A percentile compares a stretch with the other conserved stretches of the same genome.
phyloP scores from a whole-genome alignment of 35 echinoderm and acorn worm species.

The Ophioderma brevispina region DNA sequence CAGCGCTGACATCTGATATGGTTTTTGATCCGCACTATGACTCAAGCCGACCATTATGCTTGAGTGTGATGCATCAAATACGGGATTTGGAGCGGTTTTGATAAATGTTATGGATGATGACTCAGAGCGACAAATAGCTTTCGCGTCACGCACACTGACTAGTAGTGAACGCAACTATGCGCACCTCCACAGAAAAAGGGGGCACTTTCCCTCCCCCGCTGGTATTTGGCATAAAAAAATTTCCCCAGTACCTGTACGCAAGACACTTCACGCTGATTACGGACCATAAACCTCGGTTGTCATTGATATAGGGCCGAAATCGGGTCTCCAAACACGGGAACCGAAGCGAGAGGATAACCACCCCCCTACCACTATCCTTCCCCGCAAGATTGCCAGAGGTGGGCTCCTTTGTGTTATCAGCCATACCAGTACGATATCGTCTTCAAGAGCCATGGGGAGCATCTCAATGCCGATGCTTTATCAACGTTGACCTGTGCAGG shows the following conservation, averaged over 20 bases:
- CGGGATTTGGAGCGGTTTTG: slow-evolving; percentile 60
- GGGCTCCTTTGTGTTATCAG: slow-evolving; percentile 80
- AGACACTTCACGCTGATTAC: slow-evolving; percentile 40
- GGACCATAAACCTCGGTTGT: slow-evolving; percentile 53
- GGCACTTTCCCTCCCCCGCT: no score
- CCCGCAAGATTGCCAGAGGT: slow-evolving; percentile 77
- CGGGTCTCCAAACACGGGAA: no score
- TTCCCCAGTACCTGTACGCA: slow-evolving; percentile 16
- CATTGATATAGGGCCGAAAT: slow-evolving; percentile 56
- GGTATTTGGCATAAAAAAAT: slow-evolving; percentile 22
- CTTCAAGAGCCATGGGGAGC: slow-evolving; percentile 51
- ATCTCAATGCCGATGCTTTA: slow-evolving; percentile 54
- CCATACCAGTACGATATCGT: slow-evolving; percentile 70
- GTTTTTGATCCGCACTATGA: slow-evolving; percentile 67
- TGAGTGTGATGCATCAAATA: slow-evolving; percentile 50
- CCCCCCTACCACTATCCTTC: slow-evolving; percentile 57
- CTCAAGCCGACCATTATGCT: slow-evolving; percentile 30
- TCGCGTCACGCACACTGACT: slow-evolving; percentile 49
- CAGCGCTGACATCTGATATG: background rate
- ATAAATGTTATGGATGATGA: slow-evolving; percentile 55
- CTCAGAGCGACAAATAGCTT: slow-evolving; percentile 47
- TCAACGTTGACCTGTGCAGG: slow-evolving; percentile 45
- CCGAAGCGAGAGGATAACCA: no score
- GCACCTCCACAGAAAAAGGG: slow-evolving; percentile 49
- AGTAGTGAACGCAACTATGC: slow-evolving; percentile 73